Base-by-base conservation (phyloP, 2,888 invertebrate genomes). In the Linyphia triangularis region DNA sequence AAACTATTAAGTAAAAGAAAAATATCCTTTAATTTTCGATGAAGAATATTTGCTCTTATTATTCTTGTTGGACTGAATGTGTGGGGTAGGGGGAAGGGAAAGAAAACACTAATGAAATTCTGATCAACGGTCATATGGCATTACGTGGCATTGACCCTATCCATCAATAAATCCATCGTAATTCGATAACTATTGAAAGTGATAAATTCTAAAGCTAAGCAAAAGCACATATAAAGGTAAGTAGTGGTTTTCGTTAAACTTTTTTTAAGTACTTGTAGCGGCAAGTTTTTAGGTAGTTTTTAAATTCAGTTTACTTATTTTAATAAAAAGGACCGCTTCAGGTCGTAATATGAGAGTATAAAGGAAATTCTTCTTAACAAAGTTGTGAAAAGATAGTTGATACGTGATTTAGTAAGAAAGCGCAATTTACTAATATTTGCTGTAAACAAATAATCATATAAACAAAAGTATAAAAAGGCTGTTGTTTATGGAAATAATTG, bases 41-140 rank as follows among this genome's bases (percentile, higher is more conserved):
- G 77, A 72, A 72, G 61, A 40, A 77, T 75, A 85, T 69, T 77
- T 67, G 37, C 37, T 69, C 77, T 77, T 77, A 69, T 69, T 85
- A 69, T 85, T 77, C 69, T 40, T 69, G 69, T 69, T 26, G 59
- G 28, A 59, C 59, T 63, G 72, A 28, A 61, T 30, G 37, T 37
- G 61, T 51, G 37, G 72, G 63, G 22, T 28, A 37, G 30, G 28
- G 28, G 16, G 30, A 10, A 37, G 26, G 6, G 24, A 63, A 77
- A 63, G 43, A 43, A n/a, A 16, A 7, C 65, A 73, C 85, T 84
- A 75, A 84, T 84, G 84, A 84, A 84, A 84, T 84, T 84, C 84
- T 75, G 75, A 77, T 85, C 85, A 59, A 69, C 77, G 69, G 59
- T 65, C 43, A 84, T 84, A 57, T 51, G 51, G 33, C 43, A 61